phyloP scores from a whole-genome alignment of 2,797 vertebrate species.

The Tangara arthus region DNA sequence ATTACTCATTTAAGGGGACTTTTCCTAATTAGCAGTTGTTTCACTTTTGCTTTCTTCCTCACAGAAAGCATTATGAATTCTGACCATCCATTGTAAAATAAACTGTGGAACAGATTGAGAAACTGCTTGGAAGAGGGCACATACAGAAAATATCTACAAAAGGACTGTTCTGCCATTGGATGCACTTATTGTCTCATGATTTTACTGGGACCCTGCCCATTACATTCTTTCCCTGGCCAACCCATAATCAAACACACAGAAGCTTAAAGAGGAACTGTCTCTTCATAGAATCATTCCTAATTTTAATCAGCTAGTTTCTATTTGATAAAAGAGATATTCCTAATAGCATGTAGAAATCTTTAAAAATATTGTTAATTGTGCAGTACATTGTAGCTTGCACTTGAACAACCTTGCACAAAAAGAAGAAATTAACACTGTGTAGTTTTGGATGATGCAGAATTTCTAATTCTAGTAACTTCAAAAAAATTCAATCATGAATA shows the following conservation, averaged over 20 bases:
- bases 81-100: background rate
- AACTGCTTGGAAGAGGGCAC: background rate
- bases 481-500: background rate
- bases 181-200: background rate
- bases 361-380: background rate
- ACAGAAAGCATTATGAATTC: background rate
- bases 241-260: background rate
- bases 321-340: background rate
- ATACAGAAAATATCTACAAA: background rate
- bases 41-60: slow-evolving; percentile 14
- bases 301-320: background rate
- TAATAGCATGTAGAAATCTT: background rate
- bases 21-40: background rate
- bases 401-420: background rate
- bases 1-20: background rate
- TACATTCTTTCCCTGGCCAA: background rate
- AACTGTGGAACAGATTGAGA: background rate
- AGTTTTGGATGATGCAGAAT: background rate
- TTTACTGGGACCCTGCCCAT: background rate
- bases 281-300: background rate
- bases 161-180: background rate
- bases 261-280: background rate
- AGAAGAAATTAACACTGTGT: background rate
- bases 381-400: background rate
- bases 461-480: background rate